Evolutionary conservation across 35 echinoderm and acorn worm species (phyloP).

Genomic region (Acanthaster planci): DNA sequence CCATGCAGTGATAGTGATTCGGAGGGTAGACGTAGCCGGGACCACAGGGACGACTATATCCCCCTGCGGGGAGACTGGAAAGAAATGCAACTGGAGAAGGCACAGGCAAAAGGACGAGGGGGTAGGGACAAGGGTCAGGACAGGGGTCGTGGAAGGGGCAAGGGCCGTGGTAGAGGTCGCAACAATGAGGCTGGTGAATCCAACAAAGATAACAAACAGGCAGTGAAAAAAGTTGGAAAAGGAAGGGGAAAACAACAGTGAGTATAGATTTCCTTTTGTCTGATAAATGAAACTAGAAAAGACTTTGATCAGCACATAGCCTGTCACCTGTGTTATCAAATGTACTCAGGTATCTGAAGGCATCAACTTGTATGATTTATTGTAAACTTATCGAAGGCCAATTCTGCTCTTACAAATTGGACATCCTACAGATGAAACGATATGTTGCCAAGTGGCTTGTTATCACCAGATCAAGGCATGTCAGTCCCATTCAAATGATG

Average conservation of each 20-base stretch:
- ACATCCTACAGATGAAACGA: too few species aligned
- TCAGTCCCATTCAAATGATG: too few species aligned
- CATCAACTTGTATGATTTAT: too few species aligned
- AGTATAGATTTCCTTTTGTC: slow-evolving; percentile 1
- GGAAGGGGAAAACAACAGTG: slow-evolving; percentile 62
- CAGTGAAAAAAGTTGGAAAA: slow-evolving; percentile 71
- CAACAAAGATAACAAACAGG: slow-evolving; percentile 21
- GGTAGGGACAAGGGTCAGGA: slow-evolving; percentile 55
- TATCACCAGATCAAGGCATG: too few species aligned
- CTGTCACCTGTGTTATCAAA: too few species aligned
- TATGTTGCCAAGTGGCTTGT: too few species aligned
- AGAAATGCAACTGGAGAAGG: slow-evolving; percentile 27
- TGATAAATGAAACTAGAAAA: too few species aligned
- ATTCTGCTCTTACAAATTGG: too few species aligned
- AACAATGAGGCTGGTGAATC: slow-evolving; percentile 46
- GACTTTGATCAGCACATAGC: too few species aligned
- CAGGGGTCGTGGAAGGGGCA: slow-evolving; percentile 62
- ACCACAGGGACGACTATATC: slow-evolving; percentile 37
- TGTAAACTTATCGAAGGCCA: too few species aligned
- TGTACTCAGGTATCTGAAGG: too few species aligned
- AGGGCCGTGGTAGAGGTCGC: slow-evolving; percentile 66
- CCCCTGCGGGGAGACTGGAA: slow-evolving; percentile 28
- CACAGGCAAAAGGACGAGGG: slow-evolving; percentile 34
- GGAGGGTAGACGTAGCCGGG: slow-evolving; percentile 13
- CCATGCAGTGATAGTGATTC: slow-evolving; percentile 21